A percentile compares a stretch with the other conserved stretches of the same genome.
These are phyloP conservation scores for Chitala chitala DNA, from an alignment of 2,113 vertebrate genomes.

Conservation along the genomic window DNA sequence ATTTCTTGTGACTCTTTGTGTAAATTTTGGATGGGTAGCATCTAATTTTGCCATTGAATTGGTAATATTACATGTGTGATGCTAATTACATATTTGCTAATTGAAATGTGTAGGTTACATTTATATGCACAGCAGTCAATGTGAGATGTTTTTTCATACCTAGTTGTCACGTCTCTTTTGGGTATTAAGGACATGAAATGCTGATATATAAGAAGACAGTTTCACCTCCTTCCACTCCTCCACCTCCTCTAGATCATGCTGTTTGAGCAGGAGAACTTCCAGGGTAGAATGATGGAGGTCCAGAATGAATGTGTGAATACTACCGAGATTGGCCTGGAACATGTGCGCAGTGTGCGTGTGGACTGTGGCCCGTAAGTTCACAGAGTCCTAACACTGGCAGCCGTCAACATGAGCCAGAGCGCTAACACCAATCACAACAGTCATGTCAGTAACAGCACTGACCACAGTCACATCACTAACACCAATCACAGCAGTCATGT, in stretches of 20 bases:
- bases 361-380: slow-evolving; percentile 85
- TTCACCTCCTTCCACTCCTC: slow-evolving; percentile 13
- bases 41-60: too few relatives aligned
- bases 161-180: background rate
- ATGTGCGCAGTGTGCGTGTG: slow-evolving; percentile 84
- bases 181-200: background rate
- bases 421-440: background rate
- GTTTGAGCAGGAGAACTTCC: slow-evolving; percentile 95
- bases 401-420: background rate
- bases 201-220: background rate
- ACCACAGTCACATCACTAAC: background rate
- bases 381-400: background rate
- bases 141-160: too few relatives aligned
- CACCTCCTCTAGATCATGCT: slow-evolving; percentile 72
- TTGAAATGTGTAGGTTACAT: too few relatives aligned
- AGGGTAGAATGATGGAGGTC: slow-evolving; percentile 83
- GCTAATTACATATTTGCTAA: too few relatives aligned
- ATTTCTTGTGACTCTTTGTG: too few relatives aligned
- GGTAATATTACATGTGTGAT: too few relatives aligned
- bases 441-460: too few relatives aligned
- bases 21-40: too few relatives aligned
- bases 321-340: slow-evolving; percentile 77
- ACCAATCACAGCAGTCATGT: background rate
- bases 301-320: slow-evolving; percentile 82
- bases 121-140: too few relatives aligned